Conservation (phyloP, 1,140 invertebrate genomes). For the Danaus melanippus region DNA sequence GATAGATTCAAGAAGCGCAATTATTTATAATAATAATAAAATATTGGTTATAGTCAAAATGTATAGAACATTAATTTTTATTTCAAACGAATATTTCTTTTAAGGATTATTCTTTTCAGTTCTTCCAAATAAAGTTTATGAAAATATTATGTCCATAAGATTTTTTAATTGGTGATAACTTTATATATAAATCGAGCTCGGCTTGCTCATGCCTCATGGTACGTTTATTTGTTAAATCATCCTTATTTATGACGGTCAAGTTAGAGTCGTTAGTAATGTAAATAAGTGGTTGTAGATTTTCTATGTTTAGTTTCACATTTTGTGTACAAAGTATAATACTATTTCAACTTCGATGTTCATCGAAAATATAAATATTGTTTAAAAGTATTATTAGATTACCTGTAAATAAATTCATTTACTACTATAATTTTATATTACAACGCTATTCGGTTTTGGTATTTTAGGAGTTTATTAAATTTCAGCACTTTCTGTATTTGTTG, state of each 20-base stretch:
- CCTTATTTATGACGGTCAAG: constrained; percentile 15
- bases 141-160: constrained; percentile 2
- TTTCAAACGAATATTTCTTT: constrained; percentile 11
- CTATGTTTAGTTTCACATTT: constrained; percentile 58
- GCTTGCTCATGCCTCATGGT: not conserved
- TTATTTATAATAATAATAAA: constrained; percentile 44
- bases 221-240: no score
- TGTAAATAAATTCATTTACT: constrained; percentile 64
- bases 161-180: no score
- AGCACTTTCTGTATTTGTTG: no score
- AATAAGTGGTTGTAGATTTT: constrained; percentile 66
- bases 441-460: no score
- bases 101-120: constrained; percentile 34
- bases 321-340: constrained; percentile 64
- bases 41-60: constrained; percentile 46
- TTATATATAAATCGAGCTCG: constrained; percentile 1
- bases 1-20: constrained; percentile 37
- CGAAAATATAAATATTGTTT: constrained; percentile 67
- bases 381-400: constrained; percentile 68
- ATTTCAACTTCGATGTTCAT: constrained; percentile 33
- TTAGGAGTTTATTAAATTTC: no score
- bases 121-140: constrained; percentile 46
- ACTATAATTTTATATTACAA: constrained; percentile 26
- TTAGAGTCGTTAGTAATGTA: constrained; percentile 32
- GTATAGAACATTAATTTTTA: constrained; percentile 18